Conservation (phyloP, 1,140 invertebrate species). For the Brachionus asplanchnoidis region DNA sequence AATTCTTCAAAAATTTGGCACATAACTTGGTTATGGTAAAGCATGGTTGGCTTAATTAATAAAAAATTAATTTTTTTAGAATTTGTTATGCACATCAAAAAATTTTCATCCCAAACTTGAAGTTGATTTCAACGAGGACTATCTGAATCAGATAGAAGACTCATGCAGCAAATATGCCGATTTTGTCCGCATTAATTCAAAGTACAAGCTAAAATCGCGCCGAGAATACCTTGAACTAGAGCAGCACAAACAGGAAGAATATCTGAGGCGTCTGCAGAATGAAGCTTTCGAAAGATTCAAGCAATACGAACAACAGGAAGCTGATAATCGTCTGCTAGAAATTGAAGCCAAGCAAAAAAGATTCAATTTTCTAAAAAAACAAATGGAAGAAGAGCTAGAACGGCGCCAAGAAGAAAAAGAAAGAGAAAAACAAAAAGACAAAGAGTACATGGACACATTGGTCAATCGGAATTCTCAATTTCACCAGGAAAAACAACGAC, state of each 20-base stretch:
- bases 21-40: too few relatives aligned
- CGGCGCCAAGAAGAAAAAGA: conserved; percentile 26
- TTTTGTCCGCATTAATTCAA: neutral
- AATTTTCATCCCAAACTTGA: neutral
- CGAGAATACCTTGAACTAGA: neutral
- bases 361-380: conserved; percentile 5
- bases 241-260: neutral
- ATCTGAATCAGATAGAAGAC: conserved; percentile 8
- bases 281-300: neutral
- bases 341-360: neutral
- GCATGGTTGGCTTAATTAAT: too few relatives aligned
- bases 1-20: too few relatives aligned
- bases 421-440: neutral
- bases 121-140: neutral
- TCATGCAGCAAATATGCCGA: neutral
- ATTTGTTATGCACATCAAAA: neutral
- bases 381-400: conserved; percentile 22
- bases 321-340: neutral
- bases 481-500: neutral
- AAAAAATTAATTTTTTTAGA: neutral
- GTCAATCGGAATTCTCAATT: conserved; percentile 5
- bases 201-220: neutral
- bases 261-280: neutral
- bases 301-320: conserved; percentile 2
- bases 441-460: conserved; percentile 32